Evolutionary conservation across 2,888 invertebrate genomes (phyloP), one percentile per base, ranked within the genome.

Genomic region (Cheilosia grossa): DNA sequence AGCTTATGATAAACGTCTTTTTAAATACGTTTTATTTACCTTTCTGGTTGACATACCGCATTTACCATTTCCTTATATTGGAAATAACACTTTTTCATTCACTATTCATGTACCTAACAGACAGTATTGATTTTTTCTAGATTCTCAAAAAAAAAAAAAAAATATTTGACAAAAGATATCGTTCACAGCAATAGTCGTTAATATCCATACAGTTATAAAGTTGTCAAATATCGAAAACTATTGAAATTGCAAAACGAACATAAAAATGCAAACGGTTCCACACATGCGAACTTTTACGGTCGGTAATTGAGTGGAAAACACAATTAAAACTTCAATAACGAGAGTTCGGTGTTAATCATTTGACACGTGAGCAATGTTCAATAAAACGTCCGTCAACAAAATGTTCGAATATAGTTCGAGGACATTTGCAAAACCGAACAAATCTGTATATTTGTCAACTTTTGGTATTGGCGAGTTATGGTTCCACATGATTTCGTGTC

Each of bases 241-340:
- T 13, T 37, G 37, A 37, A 37, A 37, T 13, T 37, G 37, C 4
- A 37, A 37, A 37, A 37, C 19, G 27, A 30, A 17, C 13, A 58
- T 37, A 59, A 59, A 69, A 37, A 30, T 49, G n/a, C 37, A 37
- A 47, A 59, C 47, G 17, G 47, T 37, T 13, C 3, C 37, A 37
- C 13, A 37, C 4, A 37, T 37, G 37, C 37, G 13, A 37, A 54
- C 53, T 63, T 73, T 73, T 54, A 30, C 33, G 44, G 44, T 27
- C 44, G 42, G 27, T 77, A 67, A 67, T 77, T 77, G 67, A 67
- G 75, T 77, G 67, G 67, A 51, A 67, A 77, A 77, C 37, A 59
- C 59, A 77, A 77, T 77, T 77, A 67, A 77, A 77, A 77, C 67
- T 77, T 77, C n/a, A 77, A 59, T 67, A 67, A 67, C 67, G 30